A percentile compares a stretch with the other conserved stretches of the same genome.
phyloP scores from a whole-genome alignment of 2,888 invertebrate species.

The Reticulitermes lucifugus region DNA sequence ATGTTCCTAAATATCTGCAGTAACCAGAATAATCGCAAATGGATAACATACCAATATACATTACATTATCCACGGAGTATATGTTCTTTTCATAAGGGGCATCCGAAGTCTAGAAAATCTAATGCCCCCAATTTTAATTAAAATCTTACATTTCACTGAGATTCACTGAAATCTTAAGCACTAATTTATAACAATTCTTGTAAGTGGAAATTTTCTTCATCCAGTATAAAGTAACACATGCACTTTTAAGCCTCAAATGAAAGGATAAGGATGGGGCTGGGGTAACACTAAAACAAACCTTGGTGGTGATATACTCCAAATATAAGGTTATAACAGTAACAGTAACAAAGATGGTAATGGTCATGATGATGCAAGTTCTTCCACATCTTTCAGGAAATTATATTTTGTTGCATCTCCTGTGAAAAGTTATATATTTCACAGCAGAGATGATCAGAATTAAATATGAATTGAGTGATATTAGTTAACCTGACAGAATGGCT shows the following conservation, averaged over 20 bases:
- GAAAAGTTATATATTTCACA: too few species aligned
- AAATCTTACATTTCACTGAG: background rate
- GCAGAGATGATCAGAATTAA: background rate
- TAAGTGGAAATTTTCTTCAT: background rate
- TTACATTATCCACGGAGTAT: background rate
- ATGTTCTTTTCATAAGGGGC: background rate
- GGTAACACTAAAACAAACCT: too few species aligned
- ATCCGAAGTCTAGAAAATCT: background rate
- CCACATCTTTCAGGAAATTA: too few species aligned
- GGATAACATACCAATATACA: background rate
- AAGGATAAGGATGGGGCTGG: too few species aligned
- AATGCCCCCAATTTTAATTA: background rate
- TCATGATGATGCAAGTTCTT: background rate
- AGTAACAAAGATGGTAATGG: background rate
- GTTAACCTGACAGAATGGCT: background rate
- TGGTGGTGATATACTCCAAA: background rate
- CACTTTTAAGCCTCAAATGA: background rate
- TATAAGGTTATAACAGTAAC: background rate
- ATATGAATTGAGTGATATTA: background rate
- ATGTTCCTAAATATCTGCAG: background rate
- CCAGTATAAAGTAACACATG: background rate
- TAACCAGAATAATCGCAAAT: background rate
- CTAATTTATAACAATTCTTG: background rate
- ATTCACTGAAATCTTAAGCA: background rate
- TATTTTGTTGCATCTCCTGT: too few species aligned